phyloP scores from a whole-genome alignment of 1,140 invertebrate species.

The Chrysomallon squamiferum region DNA sequence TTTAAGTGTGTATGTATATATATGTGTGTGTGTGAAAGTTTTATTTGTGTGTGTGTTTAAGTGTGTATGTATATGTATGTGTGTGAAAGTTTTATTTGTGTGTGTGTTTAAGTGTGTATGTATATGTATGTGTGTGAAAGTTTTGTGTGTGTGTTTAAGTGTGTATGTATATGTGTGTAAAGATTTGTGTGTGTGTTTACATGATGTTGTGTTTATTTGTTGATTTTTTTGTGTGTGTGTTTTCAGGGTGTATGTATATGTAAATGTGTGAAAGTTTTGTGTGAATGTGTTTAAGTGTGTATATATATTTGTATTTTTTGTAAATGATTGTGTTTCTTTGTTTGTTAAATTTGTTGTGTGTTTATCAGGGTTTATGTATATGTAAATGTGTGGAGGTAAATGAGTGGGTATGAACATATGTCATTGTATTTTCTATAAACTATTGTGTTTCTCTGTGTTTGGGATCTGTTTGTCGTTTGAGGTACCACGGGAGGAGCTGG shows the following conservation, averaged over 20 bases:
- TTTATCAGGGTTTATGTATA: neutral
- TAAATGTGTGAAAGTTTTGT: too few species aligned
- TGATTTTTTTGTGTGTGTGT: neutral
- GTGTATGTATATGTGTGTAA: neutral
- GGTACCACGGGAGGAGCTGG: constrained; percentile 94
- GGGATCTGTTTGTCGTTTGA: constrained; percentile 96
- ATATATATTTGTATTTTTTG: too few species aligned
- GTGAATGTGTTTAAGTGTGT: too few species aligned
- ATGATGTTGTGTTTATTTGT: neutral
- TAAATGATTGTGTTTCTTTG: too few species aligned
- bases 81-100: neutral
- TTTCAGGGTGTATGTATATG: neutral
- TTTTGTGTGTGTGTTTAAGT: neutral
- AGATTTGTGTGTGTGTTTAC: neutral
- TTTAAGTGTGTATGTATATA: neutral
- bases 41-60: neutral
- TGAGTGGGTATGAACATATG: too few species aligned
- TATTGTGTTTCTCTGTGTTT: constrained; percentile 22
- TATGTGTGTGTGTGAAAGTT: neutral
- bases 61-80: neutral
- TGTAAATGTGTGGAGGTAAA: too few species aligned
- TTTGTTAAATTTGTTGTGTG: neutral
- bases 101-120: neutral
- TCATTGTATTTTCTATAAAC: too few species aligned
- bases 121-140: neutral